Percentiles rank a stretch among this genome's conserved stretches.
Conservation (phyloP, 1,140 invertebrate species). For the Drosophila tsacasi region DNA sequence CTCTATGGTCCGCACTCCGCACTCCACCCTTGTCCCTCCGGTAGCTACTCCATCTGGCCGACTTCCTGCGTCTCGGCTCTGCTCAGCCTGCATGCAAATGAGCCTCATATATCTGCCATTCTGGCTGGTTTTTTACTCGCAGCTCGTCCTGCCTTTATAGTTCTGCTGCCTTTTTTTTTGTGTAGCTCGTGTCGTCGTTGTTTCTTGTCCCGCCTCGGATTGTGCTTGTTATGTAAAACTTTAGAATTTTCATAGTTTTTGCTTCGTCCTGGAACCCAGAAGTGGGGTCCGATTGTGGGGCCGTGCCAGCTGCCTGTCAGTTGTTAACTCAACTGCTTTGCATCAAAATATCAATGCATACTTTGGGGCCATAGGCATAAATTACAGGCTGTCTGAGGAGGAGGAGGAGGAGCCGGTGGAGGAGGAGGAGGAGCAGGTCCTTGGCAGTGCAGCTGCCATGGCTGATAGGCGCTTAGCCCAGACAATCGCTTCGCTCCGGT, state of each 20-base stretch:
- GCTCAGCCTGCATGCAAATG: conserved; percentile 66
- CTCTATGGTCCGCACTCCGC: conserved; percentile 1
- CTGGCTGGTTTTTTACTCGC: conserved; percentile 21
- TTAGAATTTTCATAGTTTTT: conserved; percentile 48
- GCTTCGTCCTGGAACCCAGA: background rate
- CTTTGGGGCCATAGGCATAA: conserved; percentile 65
- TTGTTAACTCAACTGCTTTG: conserved; percentile 77
- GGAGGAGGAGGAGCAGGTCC: background rate
- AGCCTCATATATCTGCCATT: conserved; percentile 66
- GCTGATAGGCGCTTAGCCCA: conserved; percentile 15
- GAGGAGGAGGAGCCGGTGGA: background rate
- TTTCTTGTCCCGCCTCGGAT: conserved; percentile 53
- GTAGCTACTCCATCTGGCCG: conserved; percentile 10
- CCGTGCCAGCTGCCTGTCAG: conserved; percentile 50
- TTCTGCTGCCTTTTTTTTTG: background rate
- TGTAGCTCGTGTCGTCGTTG: conserved; percentile 25
- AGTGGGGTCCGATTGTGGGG: conserved; percentile 10
- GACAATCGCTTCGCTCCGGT: conserved; percentile 13
- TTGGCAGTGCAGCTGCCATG: conserved; percentile 6
- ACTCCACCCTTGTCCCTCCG: background rate
- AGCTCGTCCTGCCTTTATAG: conserved; percentile 7
- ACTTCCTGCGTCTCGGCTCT: conserved; percentile 36
- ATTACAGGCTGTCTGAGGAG: conserved; percentile 32
- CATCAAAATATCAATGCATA: conserved; percentile 80
- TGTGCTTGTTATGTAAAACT: conserved; percentile 67